A percentile compares a stretch with the other conserved stretches of the same genome.
Conservation (phyloP, 2,888 invertebrate species). For the Tinea trinotella region DNA sequence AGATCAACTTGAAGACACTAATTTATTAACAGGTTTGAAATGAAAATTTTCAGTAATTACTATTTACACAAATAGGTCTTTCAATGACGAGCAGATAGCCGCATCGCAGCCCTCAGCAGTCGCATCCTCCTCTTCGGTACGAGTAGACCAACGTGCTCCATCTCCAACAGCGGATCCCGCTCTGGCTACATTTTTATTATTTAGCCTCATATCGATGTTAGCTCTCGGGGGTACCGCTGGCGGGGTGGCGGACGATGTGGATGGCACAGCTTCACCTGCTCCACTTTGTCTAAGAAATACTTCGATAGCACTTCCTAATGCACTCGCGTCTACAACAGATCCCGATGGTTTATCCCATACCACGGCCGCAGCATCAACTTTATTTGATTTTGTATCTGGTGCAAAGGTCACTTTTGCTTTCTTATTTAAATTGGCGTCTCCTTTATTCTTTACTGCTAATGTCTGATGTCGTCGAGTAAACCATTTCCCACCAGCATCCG, state of each 20-base stretch:
- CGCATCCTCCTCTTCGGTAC: constrained; percentile 78
- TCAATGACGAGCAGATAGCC: constrained; percentile 85
- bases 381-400: constrained; percentile 72
- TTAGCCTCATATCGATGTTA: constrained; percentile 32
- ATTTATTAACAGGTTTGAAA: constrained; percentile 6
- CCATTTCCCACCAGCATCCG: constrained; percentile 77
- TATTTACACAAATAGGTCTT: constrained; percentile 87
- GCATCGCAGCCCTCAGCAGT: constrained; percentile 82
- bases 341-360: constrained; percentile 84
- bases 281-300: constrained; percentile 80
- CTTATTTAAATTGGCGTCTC: constrained; percentile 46
- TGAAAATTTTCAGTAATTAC: neutral
- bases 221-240: constrained; percentile 26
- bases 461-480: constrained; percentile 85
- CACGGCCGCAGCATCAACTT: constrained; percentile 74
- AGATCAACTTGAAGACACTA: constrained; percentile 9
- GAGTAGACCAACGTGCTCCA: constrained; percentile 73
- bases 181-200: constrained; percentile 46
- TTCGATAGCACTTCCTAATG: constrained; percentile 87
- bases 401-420: constrained; percentile 73
- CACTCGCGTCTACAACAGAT: constrained; percentile 84
- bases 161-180: constrained; percentile 36
- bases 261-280: constrained; percentile 53
- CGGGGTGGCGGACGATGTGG: constrained; percentile 35
- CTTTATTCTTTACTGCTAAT: constrained; percentile 75